Evolutionary conservation across 2,113 vertebrate genomes (phyloP), one percentile per base, ranked within the genome.

Genomic region (Boleophthalmus pectinirostris): DNA sequence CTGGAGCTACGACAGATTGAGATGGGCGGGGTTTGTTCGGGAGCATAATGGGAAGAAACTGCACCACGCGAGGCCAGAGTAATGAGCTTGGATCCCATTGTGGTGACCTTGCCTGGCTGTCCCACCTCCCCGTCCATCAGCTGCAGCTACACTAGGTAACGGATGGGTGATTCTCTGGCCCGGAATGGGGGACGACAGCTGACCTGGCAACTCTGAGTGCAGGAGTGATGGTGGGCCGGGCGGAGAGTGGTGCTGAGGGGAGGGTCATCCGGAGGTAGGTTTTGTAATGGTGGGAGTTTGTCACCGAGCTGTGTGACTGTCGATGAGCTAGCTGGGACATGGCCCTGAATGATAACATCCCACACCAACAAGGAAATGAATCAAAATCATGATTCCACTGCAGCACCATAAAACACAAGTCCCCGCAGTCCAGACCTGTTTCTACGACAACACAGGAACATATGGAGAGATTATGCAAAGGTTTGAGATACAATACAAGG

Each of bases 231-330:
- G 81, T n/a, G 35, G 76, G 58, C 71, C 79, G 71, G 70, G 69
- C 74, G 83, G 72, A 75, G 85, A 58, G 56, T 1, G 72, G 77
- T 81, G 72, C 66, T 67, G 38, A 18, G 60, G 29, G 24, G 60
- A 68, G 68, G 90, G 86, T 91, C 83, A 84, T 77, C 68, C 68
- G 77, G 72, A 86, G 84, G 84, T 88, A 87, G 81, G 82, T 82
- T 83, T 87, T 74, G 64, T 35, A 71, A 74, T 74, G 76, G 68
- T 78, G 23, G 25, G 61, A 86, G 70, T 85, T 56, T 78, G 76
- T 87, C 79, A 79, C 49, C 21, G 49, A 79, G 69, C 24, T 23
- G 29, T 71, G 51, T 35, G 69, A 70, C 66, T 81, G 77, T 80
- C 70, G 67, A 58, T 81, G 75, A 85, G 49, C 54, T 54, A 81